A percentile compares a stretch with the other conserved stretches of the same genome.
Evolutionary conservation across 30 jellyfish, hydroid and myxozoan species (phyloP).

Genomic region (Pelagia noctiluca): DNA sequence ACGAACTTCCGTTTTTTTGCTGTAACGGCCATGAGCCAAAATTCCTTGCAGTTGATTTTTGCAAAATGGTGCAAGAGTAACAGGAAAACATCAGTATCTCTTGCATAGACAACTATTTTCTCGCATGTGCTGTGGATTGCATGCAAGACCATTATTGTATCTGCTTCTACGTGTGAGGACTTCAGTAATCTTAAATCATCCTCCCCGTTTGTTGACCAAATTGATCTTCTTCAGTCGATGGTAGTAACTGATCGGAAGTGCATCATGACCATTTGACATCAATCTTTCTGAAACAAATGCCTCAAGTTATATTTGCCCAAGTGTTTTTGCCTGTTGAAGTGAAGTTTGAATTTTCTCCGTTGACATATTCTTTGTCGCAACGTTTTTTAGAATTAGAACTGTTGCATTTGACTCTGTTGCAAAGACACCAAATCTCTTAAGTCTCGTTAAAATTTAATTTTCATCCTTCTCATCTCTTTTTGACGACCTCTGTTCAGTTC

Average conservation of each 20-base stretch:
- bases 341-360: not conserved
- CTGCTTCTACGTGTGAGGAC: conserved; percentile 41
- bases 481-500: conserved; percentile 1
- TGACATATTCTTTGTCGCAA: not conserved
- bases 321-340: conserved; percentile 1
- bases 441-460: not conserved
- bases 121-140: conserved; percentile 47
- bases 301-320: not conserved
- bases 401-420: not conserved
- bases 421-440: not conserved
- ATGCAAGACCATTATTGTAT: conserved; percentile 38
- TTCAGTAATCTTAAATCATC: conserved; percentile 9
- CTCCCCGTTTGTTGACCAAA: conserved; percentile 19
- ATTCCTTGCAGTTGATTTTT: conserved; percentile 30
- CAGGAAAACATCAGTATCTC: conserved; percentile 53
- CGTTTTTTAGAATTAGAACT: conserved; percentile 2
- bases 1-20: conserved; percentile 27
- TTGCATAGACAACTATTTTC: conserved; percentile 37
- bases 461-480: not conserved
- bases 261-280: conserved; percentile 28
- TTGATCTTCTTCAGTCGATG: conserved; percentile 18
- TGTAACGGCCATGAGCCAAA: conserved; percentile 41
- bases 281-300: not conserved
- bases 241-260: conserved; percentile 30
- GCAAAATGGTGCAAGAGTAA: conserved; percentile 25